These are phyloP conservation scores for Monopterus albus DNA, from an alignment of 2,113 vertebrate genomes.

Conservation along the genomic window DNA sequence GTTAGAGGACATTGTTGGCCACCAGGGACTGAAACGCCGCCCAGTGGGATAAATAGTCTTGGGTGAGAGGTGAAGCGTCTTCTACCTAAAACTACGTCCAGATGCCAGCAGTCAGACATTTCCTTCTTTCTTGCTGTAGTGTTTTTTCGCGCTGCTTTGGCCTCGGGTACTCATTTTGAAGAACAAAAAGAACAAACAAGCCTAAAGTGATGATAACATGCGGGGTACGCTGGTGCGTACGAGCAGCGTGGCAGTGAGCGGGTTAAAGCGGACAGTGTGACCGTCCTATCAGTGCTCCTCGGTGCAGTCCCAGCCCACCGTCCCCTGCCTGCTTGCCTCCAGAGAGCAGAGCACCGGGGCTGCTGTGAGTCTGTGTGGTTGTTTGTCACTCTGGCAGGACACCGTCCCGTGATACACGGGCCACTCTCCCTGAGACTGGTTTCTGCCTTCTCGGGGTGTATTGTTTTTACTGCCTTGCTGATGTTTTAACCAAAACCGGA, in stretches of 20 bases:
- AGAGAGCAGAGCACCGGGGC: conserved; percentile 32
- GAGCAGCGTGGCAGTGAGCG: conserved; percentile 59
- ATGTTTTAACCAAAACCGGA: background rate
- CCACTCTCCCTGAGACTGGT: conserved; percentile 29
- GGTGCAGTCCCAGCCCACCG: conserved; percentile 64
- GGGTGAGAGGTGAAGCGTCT: too few relatives aligned
- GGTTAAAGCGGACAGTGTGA: conserved; percentile 63
- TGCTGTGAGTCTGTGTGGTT: conserved; percentile 13
- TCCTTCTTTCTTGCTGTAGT: background rate
- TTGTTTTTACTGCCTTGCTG: conserved; percentile 18
- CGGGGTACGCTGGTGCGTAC: too few relatives aligned
- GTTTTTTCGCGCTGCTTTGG: too few relatives aligned
- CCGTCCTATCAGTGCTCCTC: conserved; percentile 66
- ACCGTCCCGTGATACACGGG: conserved; percentile 54
- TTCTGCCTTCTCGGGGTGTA: conserved; percentile 3
- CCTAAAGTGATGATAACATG: background rate
- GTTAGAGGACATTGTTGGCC: too few relatives aligned
- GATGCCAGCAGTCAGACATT: too few relatives aligned
- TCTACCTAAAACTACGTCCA: too few relatives aligned
- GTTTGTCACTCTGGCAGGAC: conserved; percentile 65
- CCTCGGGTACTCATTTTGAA: too few relatives aligned
- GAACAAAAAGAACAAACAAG: too few relatives aligned
- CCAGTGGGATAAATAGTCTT: too few relatives aligned
- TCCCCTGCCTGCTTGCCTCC: conserved; percentile 34
- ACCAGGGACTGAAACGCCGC: too few relatives aligned